These are phyloP conservation scores for Nanorana parkeri DNA, from an alignment of 2,113 vertebrate genomes.

Conservation along the genomic window DNA sequence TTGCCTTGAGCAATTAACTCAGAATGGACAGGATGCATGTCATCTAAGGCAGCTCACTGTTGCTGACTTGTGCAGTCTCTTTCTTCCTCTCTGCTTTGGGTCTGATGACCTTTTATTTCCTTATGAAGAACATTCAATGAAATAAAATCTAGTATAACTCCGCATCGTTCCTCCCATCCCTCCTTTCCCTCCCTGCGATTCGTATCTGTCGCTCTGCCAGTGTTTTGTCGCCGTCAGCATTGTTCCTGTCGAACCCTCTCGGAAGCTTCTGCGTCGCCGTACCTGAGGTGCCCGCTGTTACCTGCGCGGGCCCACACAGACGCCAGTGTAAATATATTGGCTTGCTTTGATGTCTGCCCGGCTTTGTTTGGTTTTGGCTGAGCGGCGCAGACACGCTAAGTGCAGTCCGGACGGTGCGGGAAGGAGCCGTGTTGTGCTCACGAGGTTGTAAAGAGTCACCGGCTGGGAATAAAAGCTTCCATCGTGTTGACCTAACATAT, in stretches of 20 bases:
- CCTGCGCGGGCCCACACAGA: conserved; percentile 70
- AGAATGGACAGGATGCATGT: too few relatives aligned
- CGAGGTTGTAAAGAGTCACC: conserved; percentile 30
- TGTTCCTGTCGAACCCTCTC: too few relatives aligned
- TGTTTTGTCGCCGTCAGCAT: background rate
- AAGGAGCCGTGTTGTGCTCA: conserved; percentile 10
- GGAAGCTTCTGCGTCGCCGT: background rate
- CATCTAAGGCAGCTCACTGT: too few relatives aligned
- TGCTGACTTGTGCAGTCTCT: too few relatives aligned
- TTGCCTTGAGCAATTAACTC: background rate
- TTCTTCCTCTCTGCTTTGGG: too few relatives aligned
- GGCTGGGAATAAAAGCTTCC: conserved; percentile 40
- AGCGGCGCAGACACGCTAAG: conserved; percentile 75
- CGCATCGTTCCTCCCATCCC: too few relatives aligned
- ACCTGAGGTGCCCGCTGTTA: background rate
- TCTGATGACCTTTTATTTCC: too few relatives aligned
- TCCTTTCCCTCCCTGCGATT: background rate
- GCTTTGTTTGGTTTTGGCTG: conserved; percentile 83
- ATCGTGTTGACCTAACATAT: conserved; percentile 34
- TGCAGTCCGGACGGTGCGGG: conserved; percentile 46
- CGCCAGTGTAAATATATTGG: conserved; percentile 72
- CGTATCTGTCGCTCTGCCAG: background rate
- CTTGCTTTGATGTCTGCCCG: conserved; percentile 80
- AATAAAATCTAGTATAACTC: too few relatives aligned
- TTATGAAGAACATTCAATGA: too few relatives aligned